Conservation (phyloP, 2,113 vertebrate species). For the Lagopus muta region DNA sequence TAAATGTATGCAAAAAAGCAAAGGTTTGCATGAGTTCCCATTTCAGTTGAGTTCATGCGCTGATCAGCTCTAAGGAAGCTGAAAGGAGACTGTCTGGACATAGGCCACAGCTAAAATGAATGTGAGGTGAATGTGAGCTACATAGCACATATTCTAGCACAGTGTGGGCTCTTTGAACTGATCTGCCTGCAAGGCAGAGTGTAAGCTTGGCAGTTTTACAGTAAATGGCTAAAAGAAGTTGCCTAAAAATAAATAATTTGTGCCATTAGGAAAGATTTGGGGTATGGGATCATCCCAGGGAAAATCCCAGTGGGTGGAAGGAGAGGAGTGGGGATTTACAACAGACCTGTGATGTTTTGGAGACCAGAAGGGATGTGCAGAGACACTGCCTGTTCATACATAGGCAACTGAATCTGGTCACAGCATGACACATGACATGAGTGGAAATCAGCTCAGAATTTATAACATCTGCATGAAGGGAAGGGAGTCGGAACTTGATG, state of each 20-base stretch:
- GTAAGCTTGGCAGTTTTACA: neutral
- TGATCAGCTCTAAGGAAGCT: neutral
- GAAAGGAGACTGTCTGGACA: neutral
- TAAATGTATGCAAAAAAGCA: neutral
- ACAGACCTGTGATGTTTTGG: neutral
- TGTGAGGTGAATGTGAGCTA: neutral
- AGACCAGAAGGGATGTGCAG: neutral
- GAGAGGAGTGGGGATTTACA: neutral
- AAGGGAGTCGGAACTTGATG: too few species aligned
- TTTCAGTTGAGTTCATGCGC: neutral
- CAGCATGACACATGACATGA: accelerated
- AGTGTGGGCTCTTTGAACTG: neutral
- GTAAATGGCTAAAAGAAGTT: neutral
- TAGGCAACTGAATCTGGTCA: neutral
- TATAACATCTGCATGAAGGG: neutral
- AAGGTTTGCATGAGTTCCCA: neutral
- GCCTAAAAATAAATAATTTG: neutral
- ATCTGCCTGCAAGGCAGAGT: neutral
- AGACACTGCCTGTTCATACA: neutral
- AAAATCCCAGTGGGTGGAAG: neutral
- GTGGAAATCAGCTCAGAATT: neutral
- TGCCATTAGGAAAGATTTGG: neutral
- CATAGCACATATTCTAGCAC: neutral
- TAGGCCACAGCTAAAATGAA: neutral
- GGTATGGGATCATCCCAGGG: neutral